Evolutionary conservation across 2,797 vertebrate genomes (phyloP).

Genomic region (Cygnus olor): DNA sequence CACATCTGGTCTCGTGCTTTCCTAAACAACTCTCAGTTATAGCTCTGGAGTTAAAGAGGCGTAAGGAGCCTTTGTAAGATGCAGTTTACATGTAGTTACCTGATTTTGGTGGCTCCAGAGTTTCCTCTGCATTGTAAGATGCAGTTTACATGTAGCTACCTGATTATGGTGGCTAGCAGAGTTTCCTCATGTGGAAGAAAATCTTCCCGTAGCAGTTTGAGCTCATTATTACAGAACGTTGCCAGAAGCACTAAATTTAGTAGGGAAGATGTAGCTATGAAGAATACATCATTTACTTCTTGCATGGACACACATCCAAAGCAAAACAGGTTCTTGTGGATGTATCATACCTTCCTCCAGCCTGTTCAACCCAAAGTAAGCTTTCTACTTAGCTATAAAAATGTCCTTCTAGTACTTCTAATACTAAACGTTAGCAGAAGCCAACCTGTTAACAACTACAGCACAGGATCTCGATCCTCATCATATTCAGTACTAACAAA

Average conservation of each 20-base stretch:
- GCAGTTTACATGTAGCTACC: neutral
- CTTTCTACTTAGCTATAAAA: neutral
- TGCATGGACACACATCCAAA: neutral
- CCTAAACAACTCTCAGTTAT: rapidly evolving
- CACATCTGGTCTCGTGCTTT: neutral
- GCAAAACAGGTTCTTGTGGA: neutral
- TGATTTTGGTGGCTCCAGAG: neutral
- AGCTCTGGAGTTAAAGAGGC: neutral
- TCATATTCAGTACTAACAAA: neutral
- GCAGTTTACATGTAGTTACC: neutral
- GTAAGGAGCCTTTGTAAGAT: neutral
- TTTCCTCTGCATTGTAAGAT: neutral
- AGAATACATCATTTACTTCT: neutral
- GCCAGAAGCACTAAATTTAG: neutral
- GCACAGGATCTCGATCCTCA: neutral
- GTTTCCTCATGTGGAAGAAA: neutral
- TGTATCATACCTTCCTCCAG: neutral
- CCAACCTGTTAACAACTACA: neutral
- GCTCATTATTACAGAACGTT: neutral
- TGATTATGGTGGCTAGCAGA: neutral
- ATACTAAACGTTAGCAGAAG: neutral
- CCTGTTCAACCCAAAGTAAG: neutral
- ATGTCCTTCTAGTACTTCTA: neutral
- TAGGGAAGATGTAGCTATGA: neutral
- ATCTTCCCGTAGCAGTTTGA: neutral